These are phyloP conservation scores for Zaprionus capensis DNA, from an alignment of 1,140 invertebrate genomes.

Conservation along the genomic window DNA sequence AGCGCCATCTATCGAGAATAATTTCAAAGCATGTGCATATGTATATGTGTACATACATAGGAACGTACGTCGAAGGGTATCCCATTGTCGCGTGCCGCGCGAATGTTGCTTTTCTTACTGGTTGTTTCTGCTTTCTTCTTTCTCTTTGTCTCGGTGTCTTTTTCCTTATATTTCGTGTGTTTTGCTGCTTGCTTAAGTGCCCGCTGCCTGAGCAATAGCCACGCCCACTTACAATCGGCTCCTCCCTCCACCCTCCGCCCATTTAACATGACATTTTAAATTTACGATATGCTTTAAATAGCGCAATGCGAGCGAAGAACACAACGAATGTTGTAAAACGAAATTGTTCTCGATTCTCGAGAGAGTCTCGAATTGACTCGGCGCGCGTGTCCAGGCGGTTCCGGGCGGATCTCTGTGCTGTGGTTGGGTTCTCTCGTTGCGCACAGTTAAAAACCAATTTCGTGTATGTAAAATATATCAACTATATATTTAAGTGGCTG, in stretches of 20 bases:
- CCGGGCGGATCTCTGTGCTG: constrained; percentile 26
- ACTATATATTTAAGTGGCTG: constrained; percentile 80
- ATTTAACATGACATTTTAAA: constrained; percentile 82
- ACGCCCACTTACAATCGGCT: constrained; percentile 52
- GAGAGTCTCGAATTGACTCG: constrained; percentile 21
- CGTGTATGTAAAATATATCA: constrained; percentile 82
- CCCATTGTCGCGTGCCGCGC: too few relatives aligned
- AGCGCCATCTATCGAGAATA: too few relatives aligned
- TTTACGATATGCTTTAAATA: constrained; percentile 83
- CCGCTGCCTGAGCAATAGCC: constrained; percentile 38
- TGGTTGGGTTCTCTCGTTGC: constrained; percentile 44
- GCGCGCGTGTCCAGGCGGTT: constrained; percentile 21
- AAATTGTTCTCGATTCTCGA: constrained; percentile 71
- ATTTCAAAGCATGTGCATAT: too few relatives aligned
- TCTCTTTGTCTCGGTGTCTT: constrained; percentile 39
- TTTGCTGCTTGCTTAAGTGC: constrained; percentile 59
- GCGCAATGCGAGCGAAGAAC: constrained; percentile 71
- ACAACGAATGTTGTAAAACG: constrained; percentile 80
- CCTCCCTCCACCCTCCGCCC: constrained; percentile 5
- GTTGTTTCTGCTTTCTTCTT: constrained; percentile 16
- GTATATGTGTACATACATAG: too few relatives aligned
- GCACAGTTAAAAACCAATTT: constrained; percentile 82
- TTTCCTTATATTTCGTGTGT: constrained; percentile 24
- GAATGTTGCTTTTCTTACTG: too few relatives aligned
- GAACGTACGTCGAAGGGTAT: too few relatives aligned